Conservation (phyloP, 2,888 invertebrate genomes). For the Drosophila villosipedis region DNA sequence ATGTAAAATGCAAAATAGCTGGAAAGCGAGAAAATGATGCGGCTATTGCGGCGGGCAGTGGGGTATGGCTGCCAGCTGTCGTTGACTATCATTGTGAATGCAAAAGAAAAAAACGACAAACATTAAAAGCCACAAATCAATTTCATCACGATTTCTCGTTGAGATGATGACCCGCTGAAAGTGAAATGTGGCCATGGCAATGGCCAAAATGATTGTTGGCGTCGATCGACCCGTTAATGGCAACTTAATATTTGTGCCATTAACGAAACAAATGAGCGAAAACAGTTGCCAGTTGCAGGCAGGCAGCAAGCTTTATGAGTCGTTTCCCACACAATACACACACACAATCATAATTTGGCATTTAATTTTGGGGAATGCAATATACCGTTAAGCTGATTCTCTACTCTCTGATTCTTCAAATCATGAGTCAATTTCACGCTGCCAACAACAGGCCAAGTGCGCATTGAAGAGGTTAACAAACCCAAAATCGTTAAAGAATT, state of each 20-base stretch:
- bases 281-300: constrained; percentile 19
- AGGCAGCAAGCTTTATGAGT: not conserved
- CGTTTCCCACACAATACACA: constrained; percentile 44
- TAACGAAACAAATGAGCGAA: constrained; percentile 66
- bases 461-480: constrained; percentile 67
- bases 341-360: constrained; percentile 32
- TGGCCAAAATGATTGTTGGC: constrained; percentile 47
- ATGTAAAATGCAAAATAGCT: constrained; percentile 69
- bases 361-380: constrained; percentile 41
- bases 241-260: constrained; percentile 76
- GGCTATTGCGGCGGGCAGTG: constrained; percentile 15
- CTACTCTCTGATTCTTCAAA: constrained; percentile 9
- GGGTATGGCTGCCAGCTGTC: constrained; percentile 40
- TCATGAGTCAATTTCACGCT: constrained; percentile 56
- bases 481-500: constrained; percentile 57
- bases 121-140: constrained; percentile 76
- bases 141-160: constrained; percentile 82
- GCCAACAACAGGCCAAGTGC: constrained; percentile 40
- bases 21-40: constrained; percentile 74
- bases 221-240: constrained; percentile 61
- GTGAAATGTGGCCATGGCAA: constrained; percentile 78
- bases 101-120: constrained; percentile 35
- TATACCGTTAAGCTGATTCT: constrained; percentile 43
- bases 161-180: constrained; percentile 72
- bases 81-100: constrained; percentile 63